These are phyloP conservation scores for Spilarctia lutea DNA, from an alignment of 2,888 invertebrate genomes.

Conservation along the genomic window DNA sequence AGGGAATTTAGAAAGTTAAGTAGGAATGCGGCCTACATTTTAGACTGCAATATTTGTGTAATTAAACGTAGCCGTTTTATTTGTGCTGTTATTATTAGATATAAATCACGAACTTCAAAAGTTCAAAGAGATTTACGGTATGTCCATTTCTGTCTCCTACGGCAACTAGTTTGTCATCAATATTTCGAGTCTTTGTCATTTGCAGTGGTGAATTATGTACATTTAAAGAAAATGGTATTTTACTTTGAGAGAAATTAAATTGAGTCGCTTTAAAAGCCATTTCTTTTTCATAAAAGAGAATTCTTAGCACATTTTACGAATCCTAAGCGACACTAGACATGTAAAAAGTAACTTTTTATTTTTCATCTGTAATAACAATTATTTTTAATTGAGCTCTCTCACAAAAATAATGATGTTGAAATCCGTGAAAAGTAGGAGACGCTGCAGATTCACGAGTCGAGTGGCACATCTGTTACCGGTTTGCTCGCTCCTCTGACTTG, in stretches of 20 bases:
- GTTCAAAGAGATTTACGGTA: neutral
- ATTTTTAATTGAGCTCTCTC: conserved; percentile 58
- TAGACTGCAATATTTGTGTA: neutral
- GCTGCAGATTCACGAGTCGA: conserved; percentile 71
- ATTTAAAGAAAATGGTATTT: conserved; percentile 27
- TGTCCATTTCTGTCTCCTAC: neutral
- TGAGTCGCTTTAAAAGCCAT: conserved; percentile 30
- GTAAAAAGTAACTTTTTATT: conserved; percentile 34
- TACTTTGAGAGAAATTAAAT: conserved; percentile 38
- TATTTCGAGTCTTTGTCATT: neutral
- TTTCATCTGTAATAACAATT: conserved; percentile 54
- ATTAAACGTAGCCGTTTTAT: neutral
- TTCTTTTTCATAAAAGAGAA: conserved; percentile 37
- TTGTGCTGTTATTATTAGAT: neutral
- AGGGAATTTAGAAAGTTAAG: neutral
- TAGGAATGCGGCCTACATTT: neutral
- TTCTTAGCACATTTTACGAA: conserved; percentile 33
- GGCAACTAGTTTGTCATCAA: neutral
- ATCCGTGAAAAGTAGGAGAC: conserved; percentile 59
- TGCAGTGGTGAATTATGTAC: conserved; percentile 7
- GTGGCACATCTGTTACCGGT: conserved; percentile 83
- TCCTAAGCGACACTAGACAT: conserved; percentile 36
- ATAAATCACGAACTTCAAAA: neutral
- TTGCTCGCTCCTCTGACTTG: conserved; percentile 81
- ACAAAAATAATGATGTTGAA: conserved; percentile 64